phyloP scores from a whole-genome alignment of 2,113 vertebrate genomes.

The Microcebus jonahi region DNA sequence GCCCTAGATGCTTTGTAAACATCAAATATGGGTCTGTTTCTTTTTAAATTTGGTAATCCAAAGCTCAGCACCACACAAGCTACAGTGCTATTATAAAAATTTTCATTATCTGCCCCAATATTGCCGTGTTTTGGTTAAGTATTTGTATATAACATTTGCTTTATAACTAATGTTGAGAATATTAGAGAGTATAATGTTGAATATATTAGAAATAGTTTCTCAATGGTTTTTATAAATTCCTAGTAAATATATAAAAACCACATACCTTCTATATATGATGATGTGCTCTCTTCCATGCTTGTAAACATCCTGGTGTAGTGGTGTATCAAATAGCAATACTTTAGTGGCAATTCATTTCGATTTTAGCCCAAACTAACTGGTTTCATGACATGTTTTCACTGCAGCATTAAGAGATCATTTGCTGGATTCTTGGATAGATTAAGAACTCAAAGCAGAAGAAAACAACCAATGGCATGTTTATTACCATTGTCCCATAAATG shows the following conservation, averaged over 20 bases:
- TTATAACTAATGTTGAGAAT: slow-evolving; percentile 43
- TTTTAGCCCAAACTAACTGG: neutral
- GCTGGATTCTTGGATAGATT: neutral
- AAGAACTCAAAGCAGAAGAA: slow-evolving; percentile 47
- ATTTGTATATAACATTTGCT: slow-evolving; percentile 40
- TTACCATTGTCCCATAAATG: neutral
- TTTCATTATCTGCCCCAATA: neutral
- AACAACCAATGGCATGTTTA: neutral
- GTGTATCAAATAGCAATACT: slow-evolving; percentile 5
- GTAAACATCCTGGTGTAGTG: neutral
- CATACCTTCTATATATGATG: slow-evolving; percentile 23
- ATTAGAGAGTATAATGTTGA: neutral
- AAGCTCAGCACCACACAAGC: neutral
- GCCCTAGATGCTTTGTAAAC: neutral
- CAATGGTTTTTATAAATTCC: neutral
- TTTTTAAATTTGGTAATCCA: neutral
- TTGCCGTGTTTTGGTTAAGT: slow-evolving; percentile 29
- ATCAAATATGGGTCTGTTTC: neutral
- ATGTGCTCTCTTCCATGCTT: neutral
- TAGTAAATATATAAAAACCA: slow-evolving; percentile 55
- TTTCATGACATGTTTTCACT: neutral
- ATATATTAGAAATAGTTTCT: neutral
- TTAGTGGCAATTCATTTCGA: neutral
- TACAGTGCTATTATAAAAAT: neutral
- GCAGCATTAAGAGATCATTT: slow-evolving; percentile 17